These are phyloP conservation scores for Colletes collaris DNA, from an alignment of 2,888 invertebrate genomes.

Conservation along the genomic window DNA sequence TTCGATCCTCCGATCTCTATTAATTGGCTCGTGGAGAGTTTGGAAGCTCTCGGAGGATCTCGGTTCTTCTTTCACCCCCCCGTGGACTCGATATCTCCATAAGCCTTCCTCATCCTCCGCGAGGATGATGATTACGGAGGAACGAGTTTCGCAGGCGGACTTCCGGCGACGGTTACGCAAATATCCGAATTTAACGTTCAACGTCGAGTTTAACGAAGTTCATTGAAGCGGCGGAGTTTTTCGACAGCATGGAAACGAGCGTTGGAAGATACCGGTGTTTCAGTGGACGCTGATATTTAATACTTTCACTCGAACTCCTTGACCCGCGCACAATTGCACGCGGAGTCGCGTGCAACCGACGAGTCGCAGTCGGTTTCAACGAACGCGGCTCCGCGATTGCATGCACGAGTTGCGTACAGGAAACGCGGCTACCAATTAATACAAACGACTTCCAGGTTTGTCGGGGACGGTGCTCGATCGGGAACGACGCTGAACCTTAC, in stretches of 20 bases:
- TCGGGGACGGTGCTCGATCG: neutral
- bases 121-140: slow-evolving; percentile 1
- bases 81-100: slow-evolving; percentile 17
- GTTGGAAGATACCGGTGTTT: slow-evolving; percentile 62
- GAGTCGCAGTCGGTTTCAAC: neutral
- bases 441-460: slow-evolving; percentile 37
- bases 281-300: slow-evolving; percentile 78
- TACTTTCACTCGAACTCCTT: slow-evolving; percentile 82
- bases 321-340: slow-evolving; percentile 75
- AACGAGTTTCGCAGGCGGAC: neutral
- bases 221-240: neutral
- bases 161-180: slow-evolving; percentile 6
- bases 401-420: slow-evolving; percentile 49
- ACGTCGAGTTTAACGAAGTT: slow-evolving; percentile 1
- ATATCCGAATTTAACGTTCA: neutral
- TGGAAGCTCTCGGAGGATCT: neutral
- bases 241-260: neutral
- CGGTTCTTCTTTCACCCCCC: slow-evolving; percentile 13
- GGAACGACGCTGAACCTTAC: slow-evolving; percentile 2
- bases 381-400: slow-evolving; percentile 10
- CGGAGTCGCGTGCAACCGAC: slow-evolving; percentile 57
- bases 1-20: slow-evolving; percentile 14
- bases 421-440: slow-evolving; percentile 48
- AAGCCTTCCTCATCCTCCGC: slow-evolving; percentile 7
- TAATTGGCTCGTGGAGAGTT: neutral